Base-by-base conservation (phyloP, 2,113 vertebrate genomes). In the Motacilla alba region DNA sequence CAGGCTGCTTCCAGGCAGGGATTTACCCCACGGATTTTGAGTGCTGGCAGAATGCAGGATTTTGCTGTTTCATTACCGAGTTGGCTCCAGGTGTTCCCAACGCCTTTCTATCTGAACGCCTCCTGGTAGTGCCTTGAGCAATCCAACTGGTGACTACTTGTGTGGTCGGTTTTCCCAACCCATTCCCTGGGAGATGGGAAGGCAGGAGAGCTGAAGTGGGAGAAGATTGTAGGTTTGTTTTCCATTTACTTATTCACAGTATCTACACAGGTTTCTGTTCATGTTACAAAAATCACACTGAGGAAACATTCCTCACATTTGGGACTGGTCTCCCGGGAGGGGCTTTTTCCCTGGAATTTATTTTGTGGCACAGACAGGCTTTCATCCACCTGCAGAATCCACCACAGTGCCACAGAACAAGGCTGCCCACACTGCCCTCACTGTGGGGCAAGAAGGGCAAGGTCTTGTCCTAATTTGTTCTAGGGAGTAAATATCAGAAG, bases 71-170 rank as follows among this genome's bases (percentile, higher is more conserved):
- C 52, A 31, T 75, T 84, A 64, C 87, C 82, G 58, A 37, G 0
- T 56, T 93, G 94, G 59, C 74, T 93, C 30, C 20, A 8, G 33
- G 47, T 70, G 55, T 78, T 94, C 69, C 81, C 31, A 72, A 4
- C 52, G 72, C 47, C 49, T 59, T 55, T 15, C 81, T 49, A 4
- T 68, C 74, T 56, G 59, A 82, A 53, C 90, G 73, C 58, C 87
- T 94, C 52, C 94, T 93, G 95, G 87, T 90, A 28, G 62, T 83
- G 92, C 95, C 94, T 60, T 87, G n/a, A 82, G 95, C 95, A 73
- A 68, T 68, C 92, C 78, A 87, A 20, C 66, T 89, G 33, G n/a
- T 83, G 83, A 7, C 72, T 92, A 62, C 70, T 83, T 75, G 6
- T 79, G 39, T 30, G 56, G 52, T 50, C 75, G 89, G 43, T 89